Conservation (phyloP, 2,113 vertebrate genomes). For the Calypte anna region DNA sequence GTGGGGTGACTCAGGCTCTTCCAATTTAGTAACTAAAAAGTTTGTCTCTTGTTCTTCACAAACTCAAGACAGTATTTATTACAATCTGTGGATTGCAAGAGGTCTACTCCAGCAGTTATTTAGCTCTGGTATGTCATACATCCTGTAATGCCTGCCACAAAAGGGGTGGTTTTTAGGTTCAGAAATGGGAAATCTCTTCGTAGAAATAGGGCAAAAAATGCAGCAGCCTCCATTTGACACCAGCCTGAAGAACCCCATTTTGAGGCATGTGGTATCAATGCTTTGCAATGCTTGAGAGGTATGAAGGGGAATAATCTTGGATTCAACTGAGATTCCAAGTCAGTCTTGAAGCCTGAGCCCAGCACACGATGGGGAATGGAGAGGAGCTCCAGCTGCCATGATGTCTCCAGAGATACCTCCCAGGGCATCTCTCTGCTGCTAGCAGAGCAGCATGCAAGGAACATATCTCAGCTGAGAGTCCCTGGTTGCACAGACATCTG, state of each 20-base stretch:
- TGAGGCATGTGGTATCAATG: rapidly evolving
- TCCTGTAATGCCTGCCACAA: not conserved
- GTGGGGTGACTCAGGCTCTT: not conserved
- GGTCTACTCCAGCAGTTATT: not conserved
- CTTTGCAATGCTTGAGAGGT: not conserved
- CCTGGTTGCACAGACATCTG: not conserved
- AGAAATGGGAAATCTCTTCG: not conserved
- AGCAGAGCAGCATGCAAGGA: not conserved
- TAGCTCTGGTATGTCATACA: not conserved
- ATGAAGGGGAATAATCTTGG: not conserved
- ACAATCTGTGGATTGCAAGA: not conserved
- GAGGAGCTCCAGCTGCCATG: rapidly evolving
- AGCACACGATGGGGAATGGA: not conserved
- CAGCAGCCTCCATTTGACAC: not conserved
- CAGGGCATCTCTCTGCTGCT: not conserved
- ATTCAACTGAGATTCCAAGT: not conserved
- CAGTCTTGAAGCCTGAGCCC: not conserved
- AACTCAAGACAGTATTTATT: not conserved
- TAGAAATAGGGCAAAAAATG: not conserved
- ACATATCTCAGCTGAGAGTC: not conserved
- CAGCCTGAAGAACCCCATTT: not conserved
- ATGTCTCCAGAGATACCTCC: not conserved
- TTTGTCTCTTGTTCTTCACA: not conserved
- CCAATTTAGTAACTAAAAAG: not conserved
- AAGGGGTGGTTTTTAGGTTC: not conserved